phyloP scores from a whole-genome alignment of 2,797 vertebrate species.

The Eulemur rubriventer region DNA sequence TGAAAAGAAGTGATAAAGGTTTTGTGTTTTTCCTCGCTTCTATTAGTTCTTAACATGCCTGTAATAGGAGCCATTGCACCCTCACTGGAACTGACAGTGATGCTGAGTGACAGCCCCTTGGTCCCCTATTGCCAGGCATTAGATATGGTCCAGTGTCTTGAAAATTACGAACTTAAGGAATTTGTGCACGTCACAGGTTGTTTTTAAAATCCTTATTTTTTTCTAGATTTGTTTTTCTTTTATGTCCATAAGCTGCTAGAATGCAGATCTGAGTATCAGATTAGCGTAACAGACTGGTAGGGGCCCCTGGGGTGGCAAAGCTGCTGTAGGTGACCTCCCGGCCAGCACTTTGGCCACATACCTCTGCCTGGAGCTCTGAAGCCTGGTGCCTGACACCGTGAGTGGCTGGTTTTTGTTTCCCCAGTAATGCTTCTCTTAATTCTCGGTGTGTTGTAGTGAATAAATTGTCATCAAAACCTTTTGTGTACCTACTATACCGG shows the following conservation, averaged over 20 bases:
- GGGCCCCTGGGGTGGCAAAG: neutral
- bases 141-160: fast-evolving
- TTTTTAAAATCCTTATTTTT: neutral
- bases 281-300: neutral
- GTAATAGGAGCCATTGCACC: neutral
- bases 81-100: neutral
- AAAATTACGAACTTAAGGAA: neutral
- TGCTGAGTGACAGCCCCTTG: neutral
- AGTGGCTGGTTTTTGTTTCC: neutral
- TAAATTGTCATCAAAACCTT: neutral
- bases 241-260: neutral
- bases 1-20: neutral
- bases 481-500: neutral
- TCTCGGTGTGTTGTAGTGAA: neutral
- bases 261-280: neutral
- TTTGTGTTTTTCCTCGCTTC: neutral
- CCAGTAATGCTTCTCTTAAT: neutral
- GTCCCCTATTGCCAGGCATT: neutral
- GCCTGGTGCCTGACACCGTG: fast-evolving
- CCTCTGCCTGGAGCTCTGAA: neutral
- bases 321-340: neutral
- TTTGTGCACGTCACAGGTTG: neutral
- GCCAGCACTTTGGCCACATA: fast-evolving
- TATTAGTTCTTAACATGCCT: neutral
- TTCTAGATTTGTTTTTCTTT: neutral